A percentile compares a stretch with the other conserved stretches of the same genome.
phyloP scores from a whole-genome alignment of 1,140 invertebrate genomes.

The Watersipora subatra region DNA sequence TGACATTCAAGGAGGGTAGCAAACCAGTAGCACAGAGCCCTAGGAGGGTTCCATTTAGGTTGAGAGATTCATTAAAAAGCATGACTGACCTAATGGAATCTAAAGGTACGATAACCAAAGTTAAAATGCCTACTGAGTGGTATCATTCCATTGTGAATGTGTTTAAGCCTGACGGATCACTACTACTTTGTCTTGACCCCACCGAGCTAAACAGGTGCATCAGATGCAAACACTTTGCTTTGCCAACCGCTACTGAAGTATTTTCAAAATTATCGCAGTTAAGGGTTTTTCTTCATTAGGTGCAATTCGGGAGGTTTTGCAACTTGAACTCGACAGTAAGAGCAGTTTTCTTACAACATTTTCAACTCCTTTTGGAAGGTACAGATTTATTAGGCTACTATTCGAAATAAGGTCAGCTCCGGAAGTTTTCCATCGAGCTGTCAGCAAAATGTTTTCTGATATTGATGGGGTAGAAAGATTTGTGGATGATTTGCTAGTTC shows the following conservation, averaged over 20 bases:
- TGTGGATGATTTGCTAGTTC: conserved; percentile 10
- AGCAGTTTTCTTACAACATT: background rate
- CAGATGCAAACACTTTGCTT: conserved; percentile 11
- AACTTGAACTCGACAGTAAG: conserved; percentile 9
- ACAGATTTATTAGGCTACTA: background rate
- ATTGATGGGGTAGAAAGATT: conserved; percentile 6
- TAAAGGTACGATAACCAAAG: conserved; percentile 13
- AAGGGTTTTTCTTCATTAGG: conserved; percentile 9
- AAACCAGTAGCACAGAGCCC: background rate
- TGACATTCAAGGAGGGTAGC: background rate
- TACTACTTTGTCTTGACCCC: conserved; percentile 19
- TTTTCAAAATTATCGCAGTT: conserved; percentile 3
- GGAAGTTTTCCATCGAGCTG: background rate
- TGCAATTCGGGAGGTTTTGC: conserved; percentile 8
- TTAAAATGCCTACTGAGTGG: conserved; percentile 18
- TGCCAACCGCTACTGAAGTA: conserved; percentile 8
- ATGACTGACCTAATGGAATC: background rate
- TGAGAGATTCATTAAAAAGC: background rate
- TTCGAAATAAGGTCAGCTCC: background rate
- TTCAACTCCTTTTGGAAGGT: background rate
- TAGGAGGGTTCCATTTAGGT: background rate
- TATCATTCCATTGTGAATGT: conserved; percentile 16
- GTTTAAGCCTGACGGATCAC: conserved; percentile 10
- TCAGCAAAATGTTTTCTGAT: background rate
- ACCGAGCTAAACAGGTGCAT: conserved; percentile 17